Evolutionary conservation across 2,797 vertebrate species (phyloP), one percentile per base, ranked within the genome.

Genomic region (Ataeniobius toweri): DNA sequence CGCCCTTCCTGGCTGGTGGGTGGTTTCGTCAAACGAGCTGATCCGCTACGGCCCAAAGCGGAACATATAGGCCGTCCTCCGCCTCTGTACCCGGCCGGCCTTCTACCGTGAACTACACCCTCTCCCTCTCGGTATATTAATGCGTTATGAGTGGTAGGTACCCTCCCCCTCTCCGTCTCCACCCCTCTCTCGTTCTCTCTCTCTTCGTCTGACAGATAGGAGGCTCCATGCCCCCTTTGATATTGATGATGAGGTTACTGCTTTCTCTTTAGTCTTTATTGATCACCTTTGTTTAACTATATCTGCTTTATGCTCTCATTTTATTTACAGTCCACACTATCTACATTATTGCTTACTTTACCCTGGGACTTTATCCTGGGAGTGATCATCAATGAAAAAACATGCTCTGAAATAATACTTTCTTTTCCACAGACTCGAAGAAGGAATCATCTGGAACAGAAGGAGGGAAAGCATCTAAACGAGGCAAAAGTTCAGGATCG

Each of bases 101-200:
- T 97, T 97, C 93, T 94, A 94, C 94, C 96, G 94, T 96, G 95
- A 96, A 96, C 96, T 96, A 96, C 96, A 96, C 96, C 96, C 96
- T 96, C 95, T 93, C 85, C 89, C 92, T 88, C 90, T 93, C 93
- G 95, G 95, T 96, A 96, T 96, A 97, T 98, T 96, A 96, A 98
- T 98, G 97, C 97, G 97, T 97, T 97, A 98, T 99, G 98, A 99
- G 97, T 96, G 98, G 98, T 99, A 98, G 95, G 98, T 98, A 97
- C 96, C 96, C 96, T 96, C 96, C 96, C 96, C 91, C 95, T 95
- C 94, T 91, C 90, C 95, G 94, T 96, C 95, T 95, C 96, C 96
- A 96, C 96, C 96, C 96, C 95, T 76, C 89, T 86, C 48, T 77
- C 79, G 58, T 75, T 93, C 74, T 78, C 80, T 63, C 77, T 68